Evolutionary conservation across 2,113 vertebrate genomes (phyloP).

Genomic region (Scolopax mira): DNA sequence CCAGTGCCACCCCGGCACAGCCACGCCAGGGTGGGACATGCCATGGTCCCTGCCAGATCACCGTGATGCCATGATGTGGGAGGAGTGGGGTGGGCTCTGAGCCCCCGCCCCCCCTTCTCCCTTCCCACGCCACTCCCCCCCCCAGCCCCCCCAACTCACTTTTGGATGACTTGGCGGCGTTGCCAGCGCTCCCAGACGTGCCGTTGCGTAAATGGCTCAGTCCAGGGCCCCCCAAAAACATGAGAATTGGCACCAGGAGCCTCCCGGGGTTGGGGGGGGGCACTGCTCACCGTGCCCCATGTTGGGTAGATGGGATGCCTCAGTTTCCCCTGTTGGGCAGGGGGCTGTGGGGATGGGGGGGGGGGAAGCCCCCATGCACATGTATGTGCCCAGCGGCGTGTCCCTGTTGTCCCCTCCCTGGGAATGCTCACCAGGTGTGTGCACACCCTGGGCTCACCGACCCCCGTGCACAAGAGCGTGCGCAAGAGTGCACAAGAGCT

Average conservation of each 20-base stretch:
- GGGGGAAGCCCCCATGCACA: accelerated
- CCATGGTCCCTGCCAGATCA: neutral
- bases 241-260: neutral
- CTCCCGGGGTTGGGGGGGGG: neutral
- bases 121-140: neutral
- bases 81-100: neutral
- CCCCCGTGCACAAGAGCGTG: neutral
- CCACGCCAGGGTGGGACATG: neutral
- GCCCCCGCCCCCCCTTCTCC: neutral
- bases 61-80: accelerated
- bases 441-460: accelerated
- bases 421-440: neutral
- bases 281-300: accelerated
- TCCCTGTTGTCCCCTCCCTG: neutral
- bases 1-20: neutral
- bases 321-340: neutral
- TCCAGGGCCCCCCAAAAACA: neutral
- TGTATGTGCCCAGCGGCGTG: neutral
- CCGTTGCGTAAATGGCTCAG: neutral
- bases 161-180: neutral
- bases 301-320: neutral
- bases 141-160: neutral
- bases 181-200: neutral
- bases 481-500: neutral
- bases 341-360: too few relatives aligned